Evolutionary conservation across 2,888 invertebrate genomes (phyloP).

Genomic region (Meandrusa payeni): DNA sequence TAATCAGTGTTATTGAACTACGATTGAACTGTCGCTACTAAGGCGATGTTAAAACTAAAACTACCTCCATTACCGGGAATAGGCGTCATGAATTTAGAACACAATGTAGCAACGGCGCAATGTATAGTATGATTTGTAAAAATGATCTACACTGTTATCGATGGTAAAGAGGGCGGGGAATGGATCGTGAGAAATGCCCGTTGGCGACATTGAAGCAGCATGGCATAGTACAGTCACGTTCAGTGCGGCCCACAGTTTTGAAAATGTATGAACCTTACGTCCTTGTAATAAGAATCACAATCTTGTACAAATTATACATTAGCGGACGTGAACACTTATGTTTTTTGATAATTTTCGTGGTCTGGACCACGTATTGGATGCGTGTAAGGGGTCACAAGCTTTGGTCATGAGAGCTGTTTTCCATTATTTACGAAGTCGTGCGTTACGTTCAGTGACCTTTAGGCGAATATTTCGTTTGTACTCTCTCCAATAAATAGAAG

Average conservation of each 20-base stretch:
- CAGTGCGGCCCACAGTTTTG: slow-evolving; percentile 32
- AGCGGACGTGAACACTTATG: slow-evolving; percentile 3
- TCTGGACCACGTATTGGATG: slow-evolving; percentile 9
- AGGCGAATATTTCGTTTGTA: slow-evolving; percentile 1
- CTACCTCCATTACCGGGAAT: slow-evolving; percentile 7
- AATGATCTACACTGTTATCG: slow-evolving; percentile 21
- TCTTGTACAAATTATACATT: slow-evolving; percentile 1
- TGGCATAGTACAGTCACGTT: slow-evolving; percentile 32
- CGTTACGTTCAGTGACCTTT: slow-evolving; percentile 11
- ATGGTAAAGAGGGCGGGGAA: slow-evolving; percentile 31
- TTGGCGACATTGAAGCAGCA: slow-evolving; percentile 44
- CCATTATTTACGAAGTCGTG: slow-evolving; percentile 19
- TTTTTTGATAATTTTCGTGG: slow-evolving; percentile 21
- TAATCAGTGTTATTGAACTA: slow-evolving; percentile 34
- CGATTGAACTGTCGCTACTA: background rate
- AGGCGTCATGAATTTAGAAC: background rate
- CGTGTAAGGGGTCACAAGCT: slow-evolving; percentile 20
- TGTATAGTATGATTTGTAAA: slow-evolving; percentile 7
- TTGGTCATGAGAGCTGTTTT: slow-evolving; percentile 15
- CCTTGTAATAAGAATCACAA: slow-evolving; percentile 6
- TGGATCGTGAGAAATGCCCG: slow-evolving; percentile 61
- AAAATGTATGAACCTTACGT: slow-evolving; percentile 16
- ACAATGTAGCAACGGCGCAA: background rate
- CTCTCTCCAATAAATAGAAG: too few species aligned
- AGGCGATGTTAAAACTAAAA: background rate